Percentiles rank a stretch among this genome's conserved stretches.
These are phyloP conservation scores for Synergus laeviventris DNA, from an alignment of 2,888 invertebrate species.

Conservation along the genomic window DNA sequence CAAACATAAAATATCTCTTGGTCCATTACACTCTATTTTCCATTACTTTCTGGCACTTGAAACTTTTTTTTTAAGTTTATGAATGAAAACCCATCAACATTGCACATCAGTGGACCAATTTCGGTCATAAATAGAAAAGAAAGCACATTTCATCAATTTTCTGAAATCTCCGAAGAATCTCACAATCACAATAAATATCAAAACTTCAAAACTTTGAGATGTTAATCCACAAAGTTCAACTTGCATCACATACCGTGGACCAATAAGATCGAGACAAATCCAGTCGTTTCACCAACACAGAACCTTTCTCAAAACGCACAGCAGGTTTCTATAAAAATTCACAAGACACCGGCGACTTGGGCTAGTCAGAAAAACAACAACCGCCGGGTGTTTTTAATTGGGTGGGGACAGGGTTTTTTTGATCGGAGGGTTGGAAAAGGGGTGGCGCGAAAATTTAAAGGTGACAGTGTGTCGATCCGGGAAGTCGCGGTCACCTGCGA, in stretches of 20 bases:
- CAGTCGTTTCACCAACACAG: constrained; percentile 24
- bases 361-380: neutral
- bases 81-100: neutral
- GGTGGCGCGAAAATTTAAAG: constrained; percentile 9
- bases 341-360: neutral
- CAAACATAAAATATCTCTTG: neutral
- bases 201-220: neutral
- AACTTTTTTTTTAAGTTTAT: neutral
- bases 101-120: neutral
- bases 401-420: neutral
- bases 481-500: neutral
- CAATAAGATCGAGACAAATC: neutral
- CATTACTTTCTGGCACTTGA: too few relatives aligned
- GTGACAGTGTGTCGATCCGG: neutral
- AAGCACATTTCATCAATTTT: neutral
- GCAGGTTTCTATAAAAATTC: neutral
- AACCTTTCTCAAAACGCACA: neutral
- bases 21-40: neutral
- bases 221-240: neutral
- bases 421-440: neutral
- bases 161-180: neutral
- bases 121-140: neutral
- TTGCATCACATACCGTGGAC: constrained; percentile 24
- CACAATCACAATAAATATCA: neutral
- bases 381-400: constrained; percentile 1